Conservation (phyloP, 1,140 invertebrate genomes). For the Panagrolaimus sp. region DNA sequence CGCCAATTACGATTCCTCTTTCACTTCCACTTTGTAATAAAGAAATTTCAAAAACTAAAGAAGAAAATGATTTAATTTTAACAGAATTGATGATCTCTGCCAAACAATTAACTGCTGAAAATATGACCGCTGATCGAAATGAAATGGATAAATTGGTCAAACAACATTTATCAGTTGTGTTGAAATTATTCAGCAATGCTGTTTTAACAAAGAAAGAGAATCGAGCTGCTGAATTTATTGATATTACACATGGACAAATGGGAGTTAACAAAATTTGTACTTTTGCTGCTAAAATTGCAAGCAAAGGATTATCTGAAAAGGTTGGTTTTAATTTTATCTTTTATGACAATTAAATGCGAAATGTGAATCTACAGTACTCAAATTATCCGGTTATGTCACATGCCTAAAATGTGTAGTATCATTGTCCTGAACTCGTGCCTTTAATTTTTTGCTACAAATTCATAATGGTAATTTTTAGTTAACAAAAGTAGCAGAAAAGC, state of each 20-base stretch:
- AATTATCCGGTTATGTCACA: no score
- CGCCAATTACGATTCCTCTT: not conserved
- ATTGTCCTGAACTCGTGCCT: no score
- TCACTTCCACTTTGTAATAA: no score
- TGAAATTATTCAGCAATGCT: not conserved
- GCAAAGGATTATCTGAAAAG: not conserved
- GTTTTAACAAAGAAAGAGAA: not conserved
- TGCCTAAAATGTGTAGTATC: no score
- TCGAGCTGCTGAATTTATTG: not conserved
- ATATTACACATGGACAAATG: constrained; percentile 2
- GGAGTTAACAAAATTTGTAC: not conserved
- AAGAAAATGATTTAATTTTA: not conserved
- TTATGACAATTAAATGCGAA: no score
- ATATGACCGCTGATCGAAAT: no score
- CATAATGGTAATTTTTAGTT: no score
- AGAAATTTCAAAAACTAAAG: not conserved
- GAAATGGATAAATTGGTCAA: not conserved
- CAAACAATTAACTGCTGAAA: not conserved
- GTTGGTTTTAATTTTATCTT: no score
- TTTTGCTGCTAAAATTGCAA: not conserved
- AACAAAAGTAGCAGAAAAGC: no score
- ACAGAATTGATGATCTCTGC: not conserved
- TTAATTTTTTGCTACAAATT: not conserved
- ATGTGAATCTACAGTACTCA: no score
- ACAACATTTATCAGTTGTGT: not conserved